Conservation (phyloP, 53 echinoderm and acorn worm genomes). For the Echinometra lucunter region DNA sequence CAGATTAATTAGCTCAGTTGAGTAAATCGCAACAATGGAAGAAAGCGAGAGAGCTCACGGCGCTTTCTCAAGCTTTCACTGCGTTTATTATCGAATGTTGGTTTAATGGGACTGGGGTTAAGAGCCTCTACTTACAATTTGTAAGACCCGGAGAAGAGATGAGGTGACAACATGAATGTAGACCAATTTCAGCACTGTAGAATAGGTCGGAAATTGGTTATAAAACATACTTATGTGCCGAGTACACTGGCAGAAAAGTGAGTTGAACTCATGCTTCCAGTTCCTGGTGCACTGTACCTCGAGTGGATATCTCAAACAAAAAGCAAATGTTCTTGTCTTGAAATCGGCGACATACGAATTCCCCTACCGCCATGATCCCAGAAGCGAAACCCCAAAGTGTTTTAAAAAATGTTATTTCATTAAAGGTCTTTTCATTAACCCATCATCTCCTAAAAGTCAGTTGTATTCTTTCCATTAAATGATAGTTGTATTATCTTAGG, state of each 20-base stretch:
- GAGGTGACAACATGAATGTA: constrained; percentile 44
- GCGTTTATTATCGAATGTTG: constrained; percentile 26
- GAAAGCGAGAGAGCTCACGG: constrained; percentile 61
- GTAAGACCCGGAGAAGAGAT: constrained; percentile 47
- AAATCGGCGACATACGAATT: neutral
- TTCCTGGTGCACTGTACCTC: neutral
- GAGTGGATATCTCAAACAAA: neutral
- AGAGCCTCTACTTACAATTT: constrained; percentile 69
- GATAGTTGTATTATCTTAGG: neutral
- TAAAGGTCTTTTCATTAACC: neutral
- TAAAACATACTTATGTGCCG: constrained; percentile 21
- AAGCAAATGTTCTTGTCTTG: neutral
- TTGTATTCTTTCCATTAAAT: too few relatives aligned
- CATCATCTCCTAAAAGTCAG: neutral
- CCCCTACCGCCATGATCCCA: neutral
- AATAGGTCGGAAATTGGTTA: constrained; percentile 58
- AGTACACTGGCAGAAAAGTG: constrained; percentile 45
- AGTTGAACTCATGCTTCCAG: constrained; percentile 35
- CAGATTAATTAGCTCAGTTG: constrained; percentile 73
- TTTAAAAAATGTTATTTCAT: neutral
- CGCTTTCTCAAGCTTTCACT: constrained; percentile 62
- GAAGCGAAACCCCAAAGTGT: neutral
- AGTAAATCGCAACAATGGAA: constrained; percentile 67
- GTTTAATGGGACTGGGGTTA: constrained; percentile 65
- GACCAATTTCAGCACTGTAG: constrained; percentile 52